Evolutionary conservation across 2,797 vertebrate genomes (phyloP).

Genomic region (Aldrovandia affinis): DNA sequence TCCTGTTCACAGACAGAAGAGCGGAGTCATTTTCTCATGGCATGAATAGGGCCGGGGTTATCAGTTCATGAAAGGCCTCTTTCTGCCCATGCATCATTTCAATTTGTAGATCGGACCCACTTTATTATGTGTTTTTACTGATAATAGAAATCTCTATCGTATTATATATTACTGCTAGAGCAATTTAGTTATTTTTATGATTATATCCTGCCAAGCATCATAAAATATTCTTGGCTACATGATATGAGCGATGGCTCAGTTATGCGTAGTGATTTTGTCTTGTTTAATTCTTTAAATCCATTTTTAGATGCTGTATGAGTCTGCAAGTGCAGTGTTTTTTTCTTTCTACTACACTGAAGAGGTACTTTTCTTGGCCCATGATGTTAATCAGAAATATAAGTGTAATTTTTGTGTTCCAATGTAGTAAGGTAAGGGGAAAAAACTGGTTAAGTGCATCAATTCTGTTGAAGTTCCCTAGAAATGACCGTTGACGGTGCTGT

Average conservation of each 20-base stretch:
- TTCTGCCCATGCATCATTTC: not conserved
- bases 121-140: not conserved
- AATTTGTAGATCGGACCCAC: not conserved
- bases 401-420: not conserved
- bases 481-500: not conserved
- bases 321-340: not conserved
- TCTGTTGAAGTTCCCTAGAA: not conserved
- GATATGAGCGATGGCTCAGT: not conserved
- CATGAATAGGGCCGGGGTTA: not conserved
- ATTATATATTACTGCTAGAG: not conserved
- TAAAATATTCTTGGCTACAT: constrained; percentile 7
- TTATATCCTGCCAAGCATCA: not conserved
- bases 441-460: not conserved
- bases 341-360: not conserved
- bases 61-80: not conserved
- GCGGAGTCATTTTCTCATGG: not conserved
- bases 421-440: not conserved
- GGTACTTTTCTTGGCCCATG: not conserved
- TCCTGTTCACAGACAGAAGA: not conserved
- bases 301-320: not conserved
- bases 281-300: not conserved
- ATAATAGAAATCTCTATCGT: not conserved
- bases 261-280: not conserved
- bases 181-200: not conserved
- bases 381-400: not conserved